phyloP scores from a whole-genome alignment of 2,797 vertebrate species.

The Neosilurus mollespiculum region DNA sequence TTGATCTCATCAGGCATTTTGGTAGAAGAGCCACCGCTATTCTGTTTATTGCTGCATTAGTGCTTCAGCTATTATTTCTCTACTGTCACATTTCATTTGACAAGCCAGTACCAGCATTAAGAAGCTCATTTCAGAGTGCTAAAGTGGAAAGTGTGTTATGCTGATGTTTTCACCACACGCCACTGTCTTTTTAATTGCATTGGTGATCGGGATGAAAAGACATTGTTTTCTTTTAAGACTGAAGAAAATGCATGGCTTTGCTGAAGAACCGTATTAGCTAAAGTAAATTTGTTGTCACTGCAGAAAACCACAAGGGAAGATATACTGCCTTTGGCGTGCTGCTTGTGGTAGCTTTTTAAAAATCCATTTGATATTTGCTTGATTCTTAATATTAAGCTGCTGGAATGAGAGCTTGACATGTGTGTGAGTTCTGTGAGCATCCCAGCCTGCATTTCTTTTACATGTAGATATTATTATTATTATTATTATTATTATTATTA shows the following conservation, averaged over 20 bases:
- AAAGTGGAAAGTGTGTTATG: constrained; percentile 14
- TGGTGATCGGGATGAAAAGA: not conserved
- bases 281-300: constrained; percentile 34
- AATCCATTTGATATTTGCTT: constrained; percentile 42
- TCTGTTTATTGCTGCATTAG: constrained; percentile 4
- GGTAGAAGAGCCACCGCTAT: constrained; percentile 6
- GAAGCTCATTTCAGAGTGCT: constrained; percentile 31
- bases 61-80: constrained; percentile 35
- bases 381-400: constrained; percentile 31
- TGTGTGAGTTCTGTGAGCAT: constrained; percentile 43
- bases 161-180: constrained; percentile 7
- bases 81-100: constrained; percentile 47
- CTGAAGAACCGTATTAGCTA: constrained; percentile 24
- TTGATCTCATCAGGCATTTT: constrained; percentile 30
- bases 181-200: constrained; percentile 28
- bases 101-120: constrained; percentile 23
- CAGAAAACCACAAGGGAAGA: constrained; percentile 29
- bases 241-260: constrained; percentile 35
- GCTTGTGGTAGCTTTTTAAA: constrained; percentile 29
- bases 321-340: constrained; percentile 37
- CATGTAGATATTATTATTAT: constrained; percentile 6
- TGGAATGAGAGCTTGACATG: constrained; percentile 43
- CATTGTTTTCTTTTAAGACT: constrained; percentile 21
- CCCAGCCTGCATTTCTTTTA: constrained; percentile 22
- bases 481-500: not conserved